These are phyloP conservation scores for Altica lythri DNA, from an alignment of 2,888 invertebrate genomes.

Conservation along the genomic window DNA sequence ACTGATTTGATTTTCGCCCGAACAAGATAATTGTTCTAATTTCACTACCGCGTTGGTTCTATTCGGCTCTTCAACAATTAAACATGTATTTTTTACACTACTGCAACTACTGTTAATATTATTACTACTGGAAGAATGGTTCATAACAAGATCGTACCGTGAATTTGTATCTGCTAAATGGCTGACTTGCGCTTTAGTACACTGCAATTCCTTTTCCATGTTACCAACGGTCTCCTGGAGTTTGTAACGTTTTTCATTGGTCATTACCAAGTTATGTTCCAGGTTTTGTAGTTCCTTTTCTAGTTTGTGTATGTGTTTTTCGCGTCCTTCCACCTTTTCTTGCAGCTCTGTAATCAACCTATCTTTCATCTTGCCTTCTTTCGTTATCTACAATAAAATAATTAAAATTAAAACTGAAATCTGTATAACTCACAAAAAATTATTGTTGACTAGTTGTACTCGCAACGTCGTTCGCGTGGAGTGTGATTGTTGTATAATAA, in stretches of 20 bases:
- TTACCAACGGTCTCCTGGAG: conserved; percentile 51
- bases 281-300: conserved; percentile 49
- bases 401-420: too few relatives aligned
- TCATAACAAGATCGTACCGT: conserved; percentile 48
- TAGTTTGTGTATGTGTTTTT: conserved; percentile 43
- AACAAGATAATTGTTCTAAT: too few relatives aligned
- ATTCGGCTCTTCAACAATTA: too few relatives aligned
- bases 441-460: too few relatives aligned
- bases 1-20: conserved; percentile 20
- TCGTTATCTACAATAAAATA: conserved; percentile 33
- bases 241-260: conserved; percentile 53
- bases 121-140: conserved; percentile 29
- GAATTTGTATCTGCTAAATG: conserved; percentile 49
- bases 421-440: too few relatives aligned
- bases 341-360: conserved; percentile 48
- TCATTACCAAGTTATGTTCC: conserved; percentile 46
- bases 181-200: conserved; percentile 50
- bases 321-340: conserved; percentile 46
- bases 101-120: conserved; percentile 3
- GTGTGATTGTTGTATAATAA: too few relatives aligned
- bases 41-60: too few relatives aligned
- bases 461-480: too few relatives aligned
- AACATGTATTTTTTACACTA: too few relatives aligned
- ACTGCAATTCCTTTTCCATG: conserved; percentile 53
- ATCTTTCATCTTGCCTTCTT: conserved; percentile 43